Evolutionary conservation across 2,888 invertebrate species (phyloP), one percentile per base, ranked within the genome.

Genomic region (Metacarcinus magister): DNA sequence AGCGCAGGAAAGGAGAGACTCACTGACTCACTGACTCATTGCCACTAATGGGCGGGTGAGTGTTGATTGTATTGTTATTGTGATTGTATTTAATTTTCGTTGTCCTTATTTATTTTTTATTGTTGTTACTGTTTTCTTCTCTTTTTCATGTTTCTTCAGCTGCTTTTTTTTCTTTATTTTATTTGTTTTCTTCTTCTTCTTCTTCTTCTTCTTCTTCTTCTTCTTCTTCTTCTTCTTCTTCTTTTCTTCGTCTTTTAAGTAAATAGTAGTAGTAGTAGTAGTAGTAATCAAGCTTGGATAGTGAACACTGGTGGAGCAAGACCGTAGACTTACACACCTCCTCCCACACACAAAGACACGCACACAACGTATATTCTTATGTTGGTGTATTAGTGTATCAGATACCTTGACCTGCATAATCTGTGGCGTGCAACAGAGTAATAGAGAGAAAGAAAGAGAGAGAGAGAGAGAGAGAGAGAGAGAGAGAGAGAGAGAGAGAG

Each of bases 321-420:
- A 5, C 82, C 82, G 32, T 82, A 82, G 82, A 82, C 28, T 82
- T 82, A 32, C 82, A 82, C 82, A 82, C 82, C 28, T 32, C 28
- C 82, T 32, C 82, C 28, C 82, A 82, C 82, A 82, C 82, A 82
- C 82, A 82, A 28, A 82, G 32, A 82, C 82, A 82, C 82, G 32
- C 82, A 82, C 82, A 82, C 67, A 48, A 5, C 48, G 48, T 13
- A n/a, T n/a, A n/a, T n/a, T n/a, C n/a, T n/a, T n/a, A n/a, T n/a
- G n/a, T n/a, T n/a, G n/a, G n/a, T n/a, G n/a, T n/a, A n/a, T n/a
- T n/a, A n/a, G n/a, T n/a, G n/a, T n/a, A n/a, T n/a, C n/a, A n/a
- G n/a, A n/a, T n/a, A n/a, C n/a, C n/a, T n/a, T n/a, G n/a, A n/a
- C n/a, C n/a, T n/a, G n/a, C n/a, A n/a, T n/a, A n/a, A n/a, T n/a